Base-by-base conservation (phyloP, 1,140 invertebrate genomes). In the Bradysia coprophila region DNA sequence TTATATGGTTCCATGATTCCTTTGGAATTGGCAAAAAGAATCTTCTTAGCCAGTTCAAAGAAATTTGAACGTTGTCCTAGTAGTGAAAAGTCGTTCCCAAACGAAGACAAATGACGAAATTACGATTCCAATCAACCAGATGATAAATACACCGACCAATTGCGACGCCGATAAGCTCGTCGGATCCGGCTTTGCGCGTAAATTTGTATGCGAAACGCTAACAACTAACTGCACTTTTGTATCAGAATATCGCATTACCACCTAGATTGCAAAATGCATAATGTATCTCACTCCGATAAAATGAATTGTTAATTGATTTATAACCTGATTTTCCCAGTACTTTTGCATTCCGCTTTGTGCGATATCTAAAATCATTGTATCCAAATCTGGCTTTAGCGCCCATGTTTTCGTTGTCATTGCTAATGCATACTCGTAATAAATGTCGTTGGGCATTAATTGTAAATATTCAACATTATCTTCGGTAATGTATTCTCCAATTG, bases 341-440 rank as follows among this genome's bases (percentile, higher is more conserved):
- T 46, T 45, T 38, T 52, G 50, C n/a, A 59, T 40, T 15, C 57
- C 57, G 41, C 53, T 47, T 48, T 58, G 51, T 23, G 49, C 48
- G 16, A 56, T 44, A 42, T 43, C 45, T 16, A 59, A 43, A 20
- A 56, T 48, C 21, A 57, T 49, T 6, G 37, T 21, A 41, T 57
- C 49, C 2, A 57, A 40, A 19, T 33, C 10, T 11, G 43, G 44
- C 15, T 52, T 39, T 11, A 65, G 64, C 1, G 64, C 56, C 10
- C 69, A 71, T 54, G 60, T 71, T 49, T 72, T 73, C n/a, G 63
- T 56, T 43, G 65, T 43, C 67, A 71, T 70, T 9, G 66, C 48
- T 15, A 71, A 61, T 49, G 65, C 68, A 38, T 68, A 58, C 47
- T 71, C 69, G 52, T 63, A 72, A 46, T 72, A 72, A 42, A 72